A percentile compares a stretch with the other conserved stretches of the same genome.
Conservation (phyloP, 2,797 vertebrate genomes). For the Synaphobranchus kaupii region DNA sequence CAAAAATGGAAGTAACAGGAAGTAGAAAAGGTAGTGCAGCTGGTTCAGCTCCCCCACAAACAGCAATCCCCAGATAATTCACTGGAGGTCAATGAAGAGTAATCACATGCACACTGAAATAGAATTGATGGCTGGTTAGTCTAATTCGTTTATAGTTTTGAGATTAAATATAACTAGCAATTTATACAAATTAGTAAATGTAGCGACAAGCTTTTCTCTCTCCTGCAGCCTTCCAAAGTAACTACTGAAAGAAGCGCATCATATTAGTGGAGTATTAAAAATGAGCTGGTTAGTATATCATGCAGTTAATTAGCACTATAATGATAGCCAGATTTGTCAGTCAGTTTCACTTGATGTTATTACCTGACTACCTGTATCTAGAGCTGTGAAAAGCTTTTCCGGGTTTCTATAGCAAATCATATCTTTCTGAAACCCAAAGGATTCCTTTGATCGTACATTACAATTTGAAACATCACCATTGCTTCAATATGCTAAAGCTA, state of each 20-base stretch:
- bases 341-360: no score
- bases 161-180: background rate
- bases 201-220: background rate
- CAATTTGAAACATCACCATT: background rate
- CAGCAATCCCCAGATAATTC: background rate
- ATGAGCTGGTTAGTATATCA: background rate
- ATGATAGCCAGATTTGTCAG: background rate
- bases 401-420: no score
- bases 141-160: background rate
- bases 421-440: background rate
- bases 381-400: no score
- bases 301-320: background rate
- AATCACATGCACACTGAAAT: slow-evolving; percentile 17
- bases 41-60: slow-evolving; percentile 1
- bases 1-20: slow-evolving; percentile 12
- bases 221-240: background rate
- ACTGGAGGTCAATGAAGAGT: background rate
- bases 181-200: background rate
- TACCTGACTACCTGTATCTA: no score
- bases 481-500: no score
- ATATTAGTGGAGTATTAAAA: background rate
- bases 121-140: background rate
- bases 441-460: background rate
- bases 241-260: background rate
- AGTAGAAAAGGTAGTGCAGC: slow-evolving; percentile 8